Evolutionary conservation across 2,113 vertebrate genomes (phyloP).

Genomic region (Rhegmatorhina hoffmannsi): DNA sequence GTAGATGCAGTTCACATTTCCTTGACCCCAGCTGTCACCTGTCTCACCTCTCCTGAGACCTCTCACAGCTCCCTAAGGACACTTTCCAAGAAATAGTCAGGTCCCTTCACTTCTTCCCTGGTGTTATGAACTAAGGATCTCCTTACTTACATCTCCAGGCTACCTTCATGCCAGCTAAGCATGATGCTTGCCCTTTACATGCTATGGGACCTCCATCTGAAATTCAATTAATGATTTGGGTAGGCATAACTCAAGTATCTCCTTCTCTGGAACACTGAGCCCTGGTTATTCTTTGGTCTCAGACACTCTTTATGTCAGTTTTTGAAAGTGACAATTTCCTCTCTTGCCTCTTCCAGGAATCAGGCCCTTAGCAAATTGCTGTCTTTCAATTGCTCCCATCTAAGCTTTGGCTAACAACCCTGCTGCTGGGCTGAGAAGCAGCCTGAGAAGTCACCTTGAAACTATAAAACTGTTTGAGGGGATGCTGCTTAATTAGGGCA

Average conservation of each 20-base stretch:
- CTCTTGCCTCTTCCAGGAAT: neutral
- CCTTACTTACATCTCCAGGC: neutral
- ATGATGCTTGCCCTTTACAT: neutral
- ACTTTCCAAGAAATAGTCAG: neutral
- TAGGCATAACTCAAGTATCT: neutral
- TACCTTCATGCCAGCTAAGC: neutral
- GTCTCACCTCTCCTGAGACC: neutral
- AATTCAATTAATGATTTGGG: neutral
- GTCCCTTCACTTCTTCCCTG: neutral
- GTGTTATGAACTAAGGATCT: neutral
- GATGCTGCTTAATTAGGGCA: slow-evolving; percentile 20
- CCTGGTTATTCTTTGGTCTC: neutral
- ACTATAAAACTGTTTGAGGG: neutral
- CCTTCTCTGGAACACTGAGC: neutral
- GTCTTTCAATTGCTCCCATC: neutral
- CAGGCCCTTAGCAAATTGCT: neutral
- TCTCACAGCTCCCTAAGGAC: neutral
- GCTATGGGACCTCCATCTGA: neutral
- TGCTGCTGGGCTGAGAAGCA: neutral
- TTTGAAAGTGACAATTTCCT: neutral
- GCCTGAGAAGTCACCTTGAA: slow-evolving; percentile 10
- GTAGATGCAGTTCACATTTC: neutral
- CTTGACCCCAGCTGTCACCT: neutral
- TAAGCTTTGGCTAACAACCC: neutral
- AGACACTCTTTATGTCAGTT: neutral